Evolutionary conservation across 2,113 vertebrate genomes (phyloP), one percentile per base, ranked within the genome.

Genomic region (Riparia riparia): DNA sequence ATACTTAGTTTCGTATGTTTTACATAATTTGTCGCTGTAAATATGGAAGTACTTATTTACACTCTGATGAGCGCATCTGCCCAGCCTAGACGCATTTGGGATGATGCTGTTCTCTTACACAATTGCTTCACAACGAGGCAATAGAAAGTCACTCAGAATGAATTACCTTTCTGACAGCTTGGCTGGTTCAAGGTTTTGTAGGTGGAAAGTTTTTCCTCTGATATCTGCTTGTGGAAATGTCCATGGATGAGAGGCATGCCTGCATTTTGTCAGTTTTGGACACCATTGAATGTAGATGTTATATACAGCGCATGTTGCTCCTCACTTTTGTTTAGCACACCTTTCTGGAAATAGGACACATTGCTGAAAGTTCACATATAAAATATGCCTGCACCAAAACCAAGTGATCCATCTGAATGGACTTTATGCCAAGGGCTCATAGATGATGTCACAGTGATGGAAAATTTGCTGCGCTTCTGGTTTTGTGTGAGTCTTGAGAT

Each of bases 181-280:
- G 14, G 5, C 29, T 54, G 26, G 17, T 47, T 29, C 10, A 57
- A 65, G 17, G 53, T 61, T 39, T 61, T 22, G 12, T 8, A n/a
- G 60, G 6, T 57, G 8, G 8, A 53, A 81, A 64, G 12, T n/a
- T 69, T 72, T 81, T 5, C 11, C 16, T 77, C 31, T 72, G n/a
- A 51, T 34, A 60, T 57, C 41, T 80, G 4, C 18, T 80, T 64
- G 16, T 4, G 12, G 51, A 22, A 82, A 56, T 53, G 14, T 44
- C 31, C 24, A 20, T 0, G 1, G 16, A 14, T 42, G 14, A 50
- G 28, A 63, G 7, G 14, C 3, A 2, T 34, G 7, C 39, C 25
- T 71, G 19, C 8, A 11, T 69, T 72, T 57, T 51, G 8, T 69
- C 47, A 41, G 4, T 64, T 79, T 51, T 86, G 14, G 11, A 41